Evolutionary conservation across 2,797 vertebrate genomes (phyloP), one percentile per base, ranked within the genome.

Genomic region (Phataginus tetradactyla): DNA sequence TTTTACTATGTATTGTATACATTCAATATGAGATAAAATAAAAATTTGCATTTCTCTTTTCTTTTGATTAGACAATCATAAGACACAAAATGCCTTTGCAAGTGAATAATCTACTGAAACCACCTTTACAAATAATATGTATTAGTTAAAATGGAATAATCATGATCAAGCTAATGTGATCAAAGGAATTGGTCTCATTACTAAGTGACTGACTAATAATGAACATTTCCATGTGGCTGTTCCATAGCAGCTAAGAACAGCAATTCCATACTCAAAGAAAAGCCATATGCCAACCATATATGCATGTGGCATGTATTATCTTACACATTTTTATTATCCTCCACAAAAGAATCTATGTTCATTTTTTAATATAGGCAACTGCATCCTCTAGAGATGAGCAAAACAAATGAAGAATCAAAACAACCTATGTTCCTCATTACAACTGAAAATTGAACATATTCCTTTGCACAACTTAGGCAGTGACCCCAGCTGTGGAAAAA

Each of bases 351-450:
- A 14, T 4, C 59, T 88, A 15, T 96, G 21, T 81, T 92, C 95
- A 84, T 69, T 81, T 96, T 68, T 94, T 92, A 91, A 71, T 5
- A 79, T 15, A 92, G 57, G 49, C 45, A 57, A 25, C 34, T 27
- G 85, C 61, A 92, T 92, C 94, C 75, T 97, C 75, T 86, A 88
- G 95, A 51, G 32, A 97, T 93, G 93, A 96, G 37, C 21, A 61
- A 32, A 81, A 59, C 83, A 93, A 97, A 96, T 79, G 49, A 97
- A 92, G 80, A 96, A 94, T 93, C 72, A 91, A 97, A 90, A 90
- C 72, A 97, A 25, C 88, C 64, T 34, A 74, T 45, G 78, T 89
- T 96, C 74, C 71, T 96, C 85, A 94, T 97, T 96, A 86, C 59
- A 84, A 17, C 86, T 81, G 37, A 83, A 96, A 94, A 97, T 85